Evolutionary conservation across 2,113 vertebrate genomes (phyloP).

Genomic region (Phoenicopterus ruber): DNA sequence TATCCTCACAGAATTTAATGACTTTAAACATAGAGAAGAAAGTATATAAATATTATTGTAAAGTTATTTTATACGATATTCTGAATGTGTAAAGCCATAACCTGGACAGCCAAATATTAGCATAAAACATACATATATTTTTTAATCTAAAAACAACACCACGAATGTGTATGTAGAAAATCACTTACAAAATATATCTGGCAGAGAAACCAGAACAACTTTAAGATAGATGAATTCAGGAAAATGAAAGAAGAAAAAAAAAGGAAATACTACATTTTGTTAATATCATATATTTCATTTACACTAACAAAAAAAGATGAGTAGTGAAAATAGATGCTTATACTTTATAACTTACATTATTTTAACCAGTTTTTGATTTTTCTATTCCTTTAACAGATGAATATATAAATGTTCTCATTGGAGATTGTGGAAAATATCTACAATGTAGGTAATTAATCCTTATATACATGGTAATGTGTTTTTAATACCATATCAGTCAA

Average conservation of each 20-base stretch:
- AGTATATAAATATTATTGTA: neutral
- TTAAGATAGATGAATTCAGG: neutral
- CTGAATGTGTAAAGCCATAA: neutral
- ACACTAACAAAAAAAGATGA: neutral
- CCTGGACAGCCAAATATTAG: neutral
- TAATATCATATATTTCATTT: neutral
- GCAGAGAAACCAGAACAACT: neutral
- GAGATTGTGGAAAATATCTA: neutral
- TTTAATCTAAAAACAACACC: neutral
- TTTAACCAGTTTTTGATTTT: neutral
- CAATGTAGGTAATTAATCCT: neutral
- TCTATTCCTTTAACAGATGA: neutral
- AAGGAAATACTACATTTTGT: neutral
- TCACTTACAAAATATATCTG: constrained; percentile 2
- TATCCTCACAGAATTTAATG: neutral
- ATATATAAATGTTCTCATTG: neutral
- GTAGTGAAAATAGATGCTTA: neutral
- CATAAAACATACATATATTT: neutral
- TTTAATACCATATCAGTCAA: neutral
- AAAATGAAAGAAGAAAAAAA: constrained; percentile 10
- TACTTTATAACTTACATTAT: neutral
- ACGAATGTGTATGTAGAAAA: neutral
- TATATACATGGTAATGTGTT: neutral
- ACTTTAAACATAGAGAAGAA: neutral
- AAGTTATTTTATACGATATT: neutral